Evolutionary conservation across 1,140 invertebrate genomes (phyloP).

Genomic region (Lordiphosa mommai): DNA sequence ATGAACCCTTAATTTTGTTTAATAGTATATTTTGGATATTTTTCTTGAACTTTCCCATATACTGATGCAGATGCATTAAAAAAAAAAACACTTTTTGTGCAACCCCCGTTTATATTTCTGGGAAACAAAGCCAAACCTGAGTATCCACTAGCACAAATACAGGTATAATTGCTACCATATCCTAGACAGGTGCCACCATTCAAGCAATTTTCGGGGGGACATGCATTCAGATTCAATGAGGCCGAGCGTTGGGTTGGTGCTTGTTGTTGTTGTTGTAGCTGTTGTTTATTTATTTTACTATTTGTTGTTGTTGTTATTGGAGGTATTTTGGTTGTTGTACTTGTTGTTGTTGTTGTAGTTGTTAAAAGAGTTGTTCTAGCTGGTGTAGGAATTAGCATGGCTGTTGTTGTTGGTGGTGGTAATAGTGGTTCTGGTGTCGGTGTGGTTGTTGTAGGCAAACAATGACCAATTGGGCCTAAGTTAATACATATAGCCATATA

Average conservation of each 20-base stretch:
- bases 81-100: conserved; percentile 58
- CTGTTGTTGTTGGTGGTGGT: conserved; percentile 27
- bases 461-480: conserved; percentile 77
- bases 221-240: conserved; percentile 68
- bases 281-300: conserved; percentile 34
- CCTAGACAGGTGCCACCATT: conserved; percentile 80
- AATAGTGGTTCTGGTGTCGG: conserved; percentile 52
- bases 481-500: conserved; percentile 35
- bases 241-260: conserved; percentile 61
- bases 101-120: conserved; percentile 41
- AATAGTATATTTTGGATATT: too few species aligned
- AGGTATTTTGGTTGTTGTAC: conserved; percentile 42
- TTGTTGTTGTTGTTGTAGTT: conserved; percentile 52
- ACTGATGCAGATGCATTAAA: too few species aligned
- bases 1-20: too few species aligned
- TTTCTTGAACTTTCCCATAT: too few species aligned
- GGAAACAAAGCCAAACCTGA: conserved; percentile 76
- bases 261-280: conserved; percentile 34
- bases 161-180: conserved; percentile 80
- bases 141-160: conserved; percentile 81
- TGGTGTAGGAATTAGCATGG: conserved; percentile 35
- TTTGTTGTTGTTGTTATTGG: conserved; percentile 24
- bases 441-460: conserved; percentile 67
- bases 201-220: conserved; percentile 78
- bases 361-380: conserved; percentile 33